Base-by-base conservation (phyloP, 2,797 vertebrate genomes). In the Malurus splendens region DNA sequence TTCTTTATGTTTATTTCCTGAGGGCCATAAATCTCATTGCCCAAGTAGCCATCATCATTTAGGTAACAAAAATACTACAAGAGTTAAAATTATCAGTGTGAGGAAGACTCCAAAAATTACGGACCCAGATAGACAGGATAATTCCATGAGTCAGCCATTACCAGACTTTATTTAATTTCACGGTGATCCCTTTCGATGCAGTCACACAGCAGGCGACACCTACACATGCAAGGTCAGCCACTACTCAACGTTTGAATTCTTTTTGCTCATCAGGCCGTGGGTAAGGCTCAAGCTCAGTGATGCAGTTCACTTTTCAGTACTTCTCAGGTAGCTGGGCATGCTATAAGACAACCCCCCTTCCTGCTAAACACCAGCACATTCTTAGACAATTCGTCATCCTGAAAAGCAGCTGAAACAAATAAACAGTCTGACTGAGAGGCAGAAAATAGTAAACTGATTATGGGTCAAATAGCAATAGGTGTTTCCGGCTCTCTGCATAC, bases 301-400 rank as follows among this genome's bases (percentile, higher is more conserved):
- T 68, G 80, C 72, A 72, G 77, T 33, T 73, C 70, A 45, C 36
- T 92, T 90, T 61, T 72, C 88, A 83, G 72, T 81, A 64, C 48
- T 85, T 87, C 61, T 70, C 75, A 86, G 89, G 93, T 87, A 90
- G 64, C 3, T 76, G 56, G 52, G 64, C 81, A 67, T 27, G 70
- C 71, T 80, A 7, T 22, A 86, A 87, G 85, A 54, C 84, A 92
- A 47, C 19, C 51, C 41, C 47, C 25, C 55, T 90, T 90, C 80
- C 82, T 92, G 88, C 78, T 94, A 76, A 90, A 83, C 82, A 89
- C 73, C 52, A 83, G 60, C 61, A 82, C 90, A 96, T 96, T 96
- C 95, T 95, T 96, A 96, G 95, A 96, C 95, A 93, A 95, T 79
- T 82, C 1, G 50, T 95, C 96, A 96, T 96, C 83, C 93, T 92